Evolutionary conservation across 2,888 invertebrate species (phyloP), one percentile per base, ranked within the genome.

Genomic region (Tigriopus californicus): DNA sequence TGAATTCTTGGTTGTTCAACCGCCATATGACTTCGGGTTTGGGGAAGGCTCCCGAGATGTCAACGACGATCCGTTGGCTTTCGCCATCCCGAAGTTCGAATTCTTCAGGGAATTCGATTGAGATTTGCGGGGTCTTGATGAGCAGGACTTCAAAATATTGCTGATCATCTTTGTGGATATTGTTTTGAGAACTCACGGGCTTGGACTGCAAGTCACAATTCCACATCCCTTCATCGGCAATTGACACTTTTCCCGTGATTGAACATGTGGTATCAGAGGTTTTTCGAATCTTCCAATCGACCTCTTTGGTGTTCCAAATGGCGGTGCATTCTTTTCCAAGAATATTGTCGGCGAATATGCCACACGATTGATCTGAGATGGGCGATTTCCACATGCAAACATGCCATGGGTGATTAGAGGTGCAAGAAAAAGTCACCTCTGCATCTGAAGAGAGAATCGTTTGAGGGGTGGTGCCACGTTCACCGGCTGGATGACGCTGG

Each of bases 331-430:
- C 33, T 8, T 33, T 33, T 33, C 33, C 33, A 25, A 33, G 52
- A 2, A 10, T 40, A 13, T 52, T 22, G 20, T 6, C 5, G 13
- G 24, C 33, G 22, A 52, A 52, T 22, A 52, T 52, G 8, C 52
- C 52, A n/a, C 52, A 52, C 10, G 52, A 33, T 20, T 52, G 25
- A 13, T 52, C 33, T 15, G 52, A 52, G 24, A 52, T 18, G 33
- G 52, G 52, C 15, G 52, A 52, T n/a, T 52, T 52, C 52, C 52
- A 52, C 1, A 33, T 18, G 52, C 52, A 52, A 6, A 52, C 52
- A 20, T 52, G 52, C 52, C 52, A 52, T 22, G 52, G 24, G 15
- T 24, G 10, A 11, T 24, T 22, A 22, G 18, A 11, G 6, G 1
- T 13, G 22, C 52, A 52, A 24, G 52, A 22, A 25, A 52, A 52